phyloP scores from a whole-genome alignment of 2,113 vertebrate species.

The Chascanopsetta lugubris region DNA sequence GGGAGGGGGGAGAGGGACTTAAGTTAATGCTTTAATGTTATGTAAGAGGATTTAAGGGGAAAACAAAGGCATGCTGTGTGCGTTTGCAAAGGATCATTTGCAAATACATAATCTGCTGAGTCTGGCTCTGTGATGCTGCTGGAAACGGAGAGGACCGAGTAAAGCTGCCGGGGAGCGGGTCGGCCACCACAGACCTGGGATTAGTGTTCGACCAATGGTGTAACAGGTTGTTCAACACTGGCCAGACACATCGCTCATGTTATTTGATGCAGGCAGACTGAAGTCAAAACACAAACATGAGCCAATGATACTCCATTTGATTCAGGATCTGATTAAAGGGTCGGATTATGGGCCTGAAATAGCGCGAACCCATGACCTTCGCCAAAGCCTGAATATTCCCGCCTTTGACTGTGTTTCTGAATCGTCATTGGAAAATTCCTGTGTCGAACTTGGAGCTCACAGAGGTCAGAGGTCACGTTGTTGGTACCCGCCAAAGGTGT shows the following conservation, averaged over 20 bases:
- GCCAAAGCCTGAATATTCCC: too few relatives aligned
- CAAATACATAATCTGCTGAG: conserved; percentile 40
- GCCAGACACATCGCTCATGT: not conserved
- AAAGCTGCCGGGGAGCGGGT: conserved; percentile 5
- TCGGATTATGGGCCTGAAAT: too few relatives aligned
- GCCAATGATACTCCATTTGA: too few relatives aligned
- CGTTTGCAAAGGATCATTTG: conserved; percentile 40
- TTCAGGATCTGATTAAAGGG: too few relatives aligned
- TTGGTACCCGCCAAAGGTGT: too few relatives aligned
- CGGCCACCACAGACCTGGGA: not conserved
- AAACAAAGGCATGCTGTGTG: conserved; percentile 50
- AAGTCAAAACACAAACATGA: not conserved
- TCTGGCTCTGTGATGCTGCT: conserved; percentile 18
- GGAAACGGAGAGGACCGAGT: conserved; percentile 34
- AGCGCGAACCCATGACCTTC: too few relatives aligned
- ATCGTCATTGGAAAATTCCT: too few relatives aligned
- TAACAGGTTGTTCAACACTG: not conserved
- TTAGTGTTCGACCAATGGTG: not conserved
- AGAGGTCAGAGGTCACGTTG: too few relatives aligned
- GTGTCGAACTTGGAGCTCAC: too few relatives aligned
- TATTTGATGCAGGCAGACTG: not conserved
- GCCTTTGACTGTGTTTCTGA: too few relatives aligned
- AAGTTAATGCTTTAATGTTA: conserved; percentile 46
- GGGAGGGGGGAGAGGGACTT: conserved; percentile 15
- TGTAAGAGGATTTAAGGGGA: conserved; percentile 51